Evolutionary conservation across 37 sponge, comb jelly and placozoan species (phyloP), one percentile per base, ranked within the genome.

Genomic region (Corticium candelabrum): DNA sequence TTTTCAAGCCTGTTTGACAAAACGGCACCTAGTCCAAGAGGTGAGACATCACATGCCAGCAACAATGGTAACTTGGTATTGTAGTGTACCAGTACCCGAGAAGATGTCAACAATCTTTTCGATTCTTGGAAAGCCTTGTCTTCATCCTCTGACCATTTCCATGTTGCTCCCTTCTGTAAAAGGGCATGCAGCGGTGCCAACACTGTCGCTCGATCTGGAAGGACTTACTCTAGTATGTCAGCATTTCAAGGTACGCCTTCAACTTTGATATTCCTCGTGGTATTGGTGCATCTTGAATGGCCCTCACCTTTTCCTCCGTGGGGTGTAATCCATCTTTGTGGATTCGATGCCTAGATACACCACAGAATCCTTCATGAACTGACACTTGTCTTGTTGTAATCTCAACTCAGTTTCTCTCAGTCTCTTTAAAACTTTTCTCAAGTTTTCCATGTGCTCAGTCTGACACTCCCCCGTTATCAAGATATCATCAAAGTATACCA

Each of bases 11-110:
- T 74, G 41, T 89, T 86, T 0, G 86, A 86, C 1, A 86, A 77
- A 27, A 81, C 86, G 1, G 82, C 82, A 33, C 82, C 86, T 0
- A 81, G 3, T 38, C 82, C 86, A 77, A 74, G 38, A n/a, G 82
- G 27, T 0, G 86, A 86, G 11, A 78, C 79, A 41, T 78, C 84
- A 1, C 31, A 39, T 1, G 77, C 86, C 50, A 86, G 7, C 1
- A 5, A 37, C 2, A 81, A 32, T 4, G 74, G 74, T 0, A 78
- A 36, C 1, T n/a, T 37, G 3, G 78, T 40, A 27, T 86, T 67
- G 39, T 86, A 86, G 41, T 86, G 86, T 29, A 31, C 38, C 1
- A 81, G 41, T 34, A 86, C 82, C 2, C 27, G 33, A 11, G 74
- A 11, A 34, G 84, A 84, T 5, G 40, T 35, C 40, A 84, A 11